Base-by-base conservation (phyloP, 2,888 invertebrate species). In the Cryptus armator region DNA sequence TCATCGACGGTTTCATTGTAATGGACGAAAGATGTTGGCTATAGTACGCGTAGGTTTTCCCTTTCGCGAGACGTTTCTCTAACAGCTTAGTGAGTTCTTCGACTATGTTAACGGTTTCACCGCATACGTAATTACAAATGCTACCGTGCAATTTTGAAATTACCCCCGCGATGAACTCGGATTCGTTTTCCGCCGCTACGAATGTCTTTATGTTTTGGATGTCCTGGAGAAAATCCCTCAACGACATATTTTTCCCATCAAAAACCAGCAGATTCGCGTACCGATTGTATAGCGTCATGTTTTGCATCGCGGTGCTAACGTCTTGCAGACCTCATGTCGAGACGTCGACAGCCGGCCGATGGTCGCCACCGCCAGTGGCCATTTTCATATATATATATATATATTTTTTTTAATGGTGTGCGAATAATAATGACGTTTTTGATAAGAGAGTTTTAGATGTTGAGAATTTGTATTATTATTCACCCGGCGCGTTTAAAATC, bases 161-260 rank as follows among this genome's bases (percentile, higher is more conserved):
- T 14, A 48, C 12, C 9, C 6, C 10, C 7, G 62, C 62, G 1
- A 74, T 19, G 24, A 74, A 74, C 29, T 74, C 62, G 3, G 24
- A 2, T 7, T 10, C 7, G 7, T n/a, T 12, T 6, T 9, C 43
- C 6, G 24, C 29, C 7, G 46, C 14, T 4, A 74, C 24, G 24
- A 29, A 29, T 1, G 74, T 24, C 1, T 5, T 24, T 10, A 46
- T 7, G 24, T 74, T 62, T 29, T 48, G 62, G 2, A 74, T 4
- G 14, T 62, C 46, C 24, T 74, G 62, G 3, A 74, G n/a, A 10
- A 46, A 74, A 62, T 74, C 62, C 16, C 74, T 43, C 6, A 74
- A 12, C n/a, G 62, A 46, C 3, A 32, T 44, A 9, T 59, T 62
- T 2, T 44, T 46, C 0, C 62, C 74, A 3, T 62, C 62, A 29